Percentiles rank a stretch among this genome's conserved stretches.
These are phyloP conservation scores for Stegana nigrithorax DNA, from an alignment of 2,888 invertebrate genomes.

Conservation along the genomic window DNA sequence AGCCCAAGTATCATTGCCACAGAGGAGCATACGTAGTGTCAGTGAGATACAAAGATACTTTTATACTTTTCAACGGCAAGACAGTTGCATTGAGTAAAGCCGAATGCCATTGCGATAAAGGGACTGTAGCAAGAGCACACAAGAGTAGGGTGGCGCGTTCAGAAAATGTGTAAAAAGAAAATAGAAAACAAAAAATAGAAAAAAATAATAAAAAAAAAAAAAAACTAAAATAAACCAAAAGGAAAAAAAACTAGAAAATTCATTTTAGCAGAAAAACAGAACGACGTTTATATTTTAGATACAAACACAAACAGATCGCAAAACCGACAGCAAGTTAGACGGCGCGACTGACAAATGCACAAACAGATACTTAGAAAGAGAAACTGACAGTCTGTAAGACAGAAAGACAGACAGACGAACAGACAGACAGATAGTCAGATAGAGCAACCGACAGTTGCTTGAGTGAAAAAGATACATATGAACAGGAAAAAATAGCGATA, in stretches of 20 bases:
- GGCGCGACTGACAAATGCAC: background rate
- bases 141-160: background rate
- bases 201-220: background rate
- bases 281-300: conserved; percentile 29
- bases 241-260: conserved; percentile 6
- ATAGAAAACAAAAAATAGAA: background rate
- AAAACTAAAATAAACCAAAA: too few relatives aligned
- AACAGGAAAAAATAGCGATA: conserved; percentile 62
- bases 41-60: background rate
- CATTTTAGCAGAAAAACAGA: conserved; percentile 29
- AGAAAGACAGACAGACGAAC: conserved; percentile 21
- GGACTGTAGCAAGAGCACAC: too few relatives aligned
- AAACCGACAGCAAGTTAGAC: conserved; percentile 5
- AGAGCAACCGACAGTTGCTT: background rate
- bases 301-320: too few relatives aligned
- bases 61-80: too few relatives aligned
- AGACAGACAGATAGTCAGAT: conserved; percentile 21
- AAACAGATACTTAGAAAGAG: conserved; percentile 14
- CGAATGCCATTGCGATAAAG: too few relatives aligned
- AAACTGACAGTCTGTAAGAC: conserved; percentile 14
- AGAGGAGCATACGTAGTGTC: background rate
- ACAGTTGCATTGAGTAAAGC: too few relatives aligned
- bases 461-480: conserved; percentile 40
- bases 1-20: conserved; percentile 14
- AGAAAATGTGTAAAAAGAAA: too few relatives aligned